These are phyloP conservation scores for Zaprionus inermis DNA, from an alignment of 1,140 invertebrate genomes.

Conservation along the genomic window DNA sequence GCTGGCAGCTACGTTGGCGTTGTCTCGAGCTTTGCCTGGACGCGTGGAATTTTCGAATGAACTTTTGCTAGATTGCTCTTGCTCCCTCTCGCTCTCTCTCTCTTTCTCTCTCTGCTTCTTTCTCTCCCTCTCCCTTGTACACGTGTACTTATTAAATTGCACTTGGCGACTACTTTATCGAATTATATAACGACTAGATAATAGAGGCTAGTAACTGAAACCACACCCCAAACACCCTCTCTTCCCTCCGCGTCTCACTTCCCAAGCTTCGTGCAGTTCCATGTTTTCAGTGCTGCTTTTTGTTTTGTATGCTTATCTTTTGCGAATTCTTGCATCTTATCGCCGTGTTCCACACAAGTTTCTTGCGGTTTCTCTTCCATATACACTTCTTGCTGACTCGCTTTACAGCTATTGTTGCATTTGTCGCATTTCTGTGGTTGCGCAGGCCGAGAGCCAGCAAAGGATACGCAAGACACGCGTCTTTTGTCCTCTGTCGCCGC, in stretches of 20 bases:
- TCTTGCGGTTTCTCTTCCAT: constrained; percentile 41
- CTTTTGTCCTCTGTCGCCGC: constrained; percentile 15
- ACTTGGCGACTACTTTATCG: constrained; percentile 22
- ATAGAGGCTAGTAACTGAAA: constrained; percentile 8
- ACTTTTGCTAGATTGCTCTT: constrained; percentile 39
- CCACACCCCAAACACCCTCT: neutral
- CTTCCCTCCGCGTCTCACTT: constrained; percentile 1
- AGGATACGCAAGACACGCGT: constrained; percentile 54
- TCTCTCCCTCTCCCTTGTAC: no score
- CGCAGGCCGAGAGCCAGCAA: neutral
- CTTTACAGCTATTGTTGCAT: constrained; percentile 78
- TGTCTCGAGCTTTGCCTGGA: constrained; percentile 35
- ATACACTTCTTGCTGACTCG: constrained; percentile 26
- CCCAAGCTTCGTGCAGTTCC: constrained; percentile 9
- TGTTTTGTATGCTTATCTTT: constrained; percentile 19
- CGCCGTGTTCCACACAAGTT: constrained; percentile 38
- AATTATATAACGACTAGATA: constrained; percentile 32
- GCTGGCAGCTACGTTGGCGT: constrained; percentile 11
- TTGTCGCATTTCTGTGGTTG: constrained; percentile 74
- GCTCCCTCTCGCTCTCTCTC: neutral
- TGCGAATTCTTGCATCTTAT: constrained; percentile 57
- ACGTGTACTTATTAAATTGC: constrained; percentile 11
- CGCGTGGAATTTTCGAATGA: constrained; percentile 46
- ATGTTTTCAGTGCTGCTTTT: constrained; percentile 4
- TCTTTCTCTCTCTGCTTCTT: neutral